These are phyloP conservation scores for Drosophila falleni DNA, from an alignment of 2,888 invertebrate genomes.

Conservation along the genomic window DNA sequence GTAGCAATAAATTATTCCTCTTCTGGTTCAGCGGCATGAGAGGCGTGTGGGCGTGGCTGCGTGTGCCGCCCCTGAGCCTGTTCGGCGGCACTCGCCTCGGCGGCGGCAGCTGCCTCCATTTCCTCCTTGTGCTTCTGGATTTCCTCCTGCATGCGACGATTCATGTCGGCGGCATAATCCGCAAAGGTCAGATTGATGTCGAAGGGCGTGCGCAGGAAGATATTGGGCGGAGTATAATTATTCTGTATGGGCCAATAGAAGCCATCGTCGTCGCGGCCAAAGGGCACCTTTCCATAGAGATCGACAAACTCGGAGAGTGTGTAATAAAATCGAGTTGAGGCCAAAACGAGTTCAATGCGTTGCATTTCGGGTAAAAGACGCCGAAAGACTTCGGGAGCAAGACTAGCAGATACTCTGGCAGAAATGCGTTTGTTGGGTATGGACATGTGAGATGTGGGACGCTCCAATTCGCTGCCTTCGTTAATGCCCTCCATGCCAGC, in stretches of 20 bases:
- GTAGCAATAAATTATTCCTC: not conserved
- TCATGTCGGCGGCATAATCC: constrained; percentile 67
- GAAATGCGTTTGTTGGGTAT: not conserved
- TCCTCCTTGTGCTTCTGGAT: constrained; percentile 23
- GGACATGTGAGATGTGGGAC: not conserved
- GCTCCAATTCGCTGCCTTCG: constrained; percentile 14
- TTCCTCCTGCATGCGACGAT: constrained; percentile 35
- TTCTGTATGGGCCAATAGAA: constrained; percentile 79
- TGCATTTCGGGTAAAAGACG: constrained; percentile 77
- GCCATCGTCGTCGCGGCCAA: constrained; percentile 69
- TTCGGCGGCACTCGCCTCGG: constrained; percentile 9
- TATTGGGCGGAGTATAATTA: constrained; percentile 73
- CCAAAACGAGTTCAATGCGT: constrained; percentile 78
- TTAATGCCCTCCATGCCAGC: not conserved
- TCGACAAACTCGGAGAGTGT: constrained; percentile 58
- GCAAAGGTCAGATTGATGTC: constrained; percentile 82
- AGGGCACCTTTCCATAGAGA: constrained; percentile 62
- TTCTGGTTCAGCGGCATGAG: not conserved
- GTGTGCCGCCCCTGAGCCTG: not conserved
- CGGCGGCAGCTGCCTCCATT: constrained; percentile 36
- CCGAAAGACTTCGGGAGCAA: constrained; percentile 57
- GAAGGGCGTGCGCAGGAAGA: constrained; percentile 75
- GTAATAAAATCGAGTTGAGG: constrained; percentile 72
- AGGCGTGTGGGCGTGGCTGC: not conserved
- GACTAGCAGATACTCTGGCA: not conserved